These are phyloP conservation scores for Bombus cullumanus DNA, from an alignment of 1,140 invertebrate species.

Conservation along the genomic window DNA sequence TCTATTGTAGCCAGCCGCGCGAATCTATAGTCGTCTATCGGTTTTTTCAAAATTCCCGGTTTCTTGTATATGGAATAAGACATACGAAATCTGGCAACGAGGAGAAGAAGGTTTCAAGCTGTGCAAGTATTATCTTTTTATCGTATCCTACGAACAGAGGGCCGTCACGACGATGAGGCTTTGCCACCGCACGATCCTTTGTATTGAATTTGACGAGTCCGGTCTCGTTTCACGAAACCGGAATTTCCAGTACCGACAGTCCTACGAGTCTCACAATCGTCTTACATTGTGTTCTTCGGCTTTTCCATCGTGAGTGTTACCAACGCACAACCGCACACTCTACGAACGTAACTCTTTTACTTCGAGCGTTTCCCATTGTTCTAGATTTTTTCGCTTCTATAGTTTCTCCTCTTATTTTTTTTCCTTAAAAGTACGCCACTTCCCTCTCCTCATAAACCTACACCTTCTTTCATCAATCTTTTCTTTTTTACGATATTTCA, in stretches of 20 bases:
- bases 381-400: background rate
- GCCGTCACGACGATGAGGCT: background rate
- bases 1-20: background rate
- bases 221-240: constrained; percentile 20
- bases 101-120: background rate
- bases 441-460: too few species aligned
- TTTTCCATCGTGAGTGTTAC: background rate
- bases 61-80: background rate
- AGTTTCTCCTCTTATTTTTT: too few species aligned
- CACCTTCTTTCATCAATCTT: background rate
- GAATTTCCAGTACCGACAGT: constrained; percentile 2
- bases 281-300: background rate
- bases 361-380: background rate
- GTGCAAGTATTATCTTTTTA: background rate
- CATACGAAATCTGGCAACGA: background rate
- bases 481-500: too few species aligned
- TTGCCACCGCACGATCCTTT: background rate
- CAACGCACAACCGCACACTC: background rate
- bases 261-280: background rate
- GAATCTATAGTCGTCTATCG: background rate
- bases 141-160: background rate
- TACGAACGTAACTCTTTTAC: background rate
- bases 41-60: background rate
- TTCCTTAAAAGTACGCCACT: background rate
- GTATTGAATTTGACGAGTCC: background rate